Evolutionary conservation across 2,888 invertebrate species (phyloP), one percentile per base, ranked within the genome.

Genomic region (Bellardia pandia): DNA sequence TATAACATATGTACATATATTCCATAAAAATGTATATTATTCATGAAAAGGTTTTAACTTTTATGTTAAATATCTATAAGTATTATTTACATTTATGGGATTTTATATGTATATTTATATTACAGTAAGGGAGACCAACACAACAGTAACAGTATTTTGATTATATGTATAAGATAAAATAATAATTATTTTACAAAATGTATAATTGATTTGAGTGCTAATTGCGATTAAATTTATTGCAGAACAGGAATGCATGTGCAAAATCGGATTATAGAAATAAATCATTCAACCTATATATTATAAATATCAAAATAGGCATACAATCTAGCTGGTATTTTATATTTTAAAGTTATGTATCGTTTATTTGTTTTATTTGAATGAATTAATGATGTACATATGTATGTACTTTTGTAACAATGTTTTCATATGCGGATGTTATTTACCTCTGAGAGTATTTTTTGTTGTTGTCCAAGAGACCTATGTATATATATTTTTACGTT

Each of bases 111-210:
- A 2, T 37, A n/a, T 62, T 64, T 11, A 33, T 62, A 53, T 79
- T 74, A 23, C 45, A 58, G 71, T 45, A 71, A 83, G 69, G 40
- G 62, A 77, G 69, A 77, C 71, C 69, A 77, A 83, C 76, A 76
- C 48, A 81, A 75, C 48, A 82, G 40, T 60, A 75, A 75, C 66
- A 48, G 42, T 71, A 40, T 56, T 45, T 45, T 45, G 11, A 13
- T 45, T 69, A 51, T 51, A 51, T 51, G n/a, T 51, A 13, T 51
- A n/a, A n/a, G n/a, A n/a, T 51, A 48, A 4, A 4, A 48, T 33
- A 60, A 60, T 30, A 60, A 7, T 60, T 60, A 60, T 60, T 60
- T 33, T 60, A 69, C 42, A 69, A 13, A 42, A 69, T 48, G 7
- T 30, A 69, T 13, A 6, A 51, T 51, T 51, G 3, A 51, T 51